A percentile compares a stretch with the other conserved stretches of the same genome.
These are phyloP conservation scores for Archocentrus centrarchus DNA, from an alignment of 2,113 vertebrate genomes.

Conservation along the genomic window DNA sequence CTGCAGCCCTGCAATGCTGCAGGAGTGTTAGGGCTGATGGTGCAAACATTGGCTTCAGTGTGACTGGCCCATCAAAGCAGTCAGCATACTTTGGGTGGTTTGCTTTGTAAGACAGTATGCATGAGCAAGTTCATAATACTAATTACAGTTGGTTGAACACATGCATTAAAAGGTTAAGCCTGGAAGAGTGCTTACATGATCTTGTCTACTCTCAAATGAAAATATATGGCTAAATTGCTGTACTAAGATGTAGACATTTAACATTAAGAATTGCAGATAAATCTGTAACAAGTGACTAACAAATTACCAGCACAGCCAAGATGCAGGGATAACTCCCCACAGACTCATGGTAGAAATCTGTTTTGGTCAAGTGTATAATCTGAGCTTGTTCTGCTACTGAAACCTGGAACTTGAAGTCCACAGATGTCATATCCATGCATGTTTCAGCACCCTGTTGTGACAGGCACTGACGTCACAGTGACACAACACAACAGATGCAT, in stretches of 20 bases:
- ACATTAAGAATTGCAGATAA: not conserved
- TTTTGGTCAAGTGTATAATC: not conserved
- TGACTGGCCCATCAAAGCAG: too few species aligned
- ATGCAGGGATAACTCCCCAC: not conserved
- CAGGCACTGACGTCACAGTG: conserved; percentile 65
- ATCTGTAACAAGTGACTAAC: not conserved
- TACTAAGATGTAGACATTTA: not conserved
- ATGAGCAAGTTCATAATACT: not conserved
- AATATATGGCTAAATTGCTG: not conserved
- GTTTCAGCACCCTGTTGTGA: conserved; percentile 59
- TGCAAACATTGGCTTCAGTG: too few species aligned
- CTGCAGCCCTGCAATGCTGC: not conserved
- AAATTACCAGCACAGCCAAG: not conserved
- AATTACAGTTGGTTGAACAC: not conserved
- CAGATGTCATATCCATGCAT: conserved; percentile 33
- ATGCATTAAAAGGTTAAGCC: not conserved
- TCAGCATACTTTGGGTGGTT: too few species aligned
- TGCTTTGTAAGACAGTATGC: not conserved
- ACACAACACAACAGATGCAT: conserved; percentile 68
- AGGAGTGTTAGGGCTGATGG: not conserved
- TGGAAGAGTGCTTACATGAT: not conserved
- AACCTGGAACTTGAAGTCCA: conserved; percentile 9
- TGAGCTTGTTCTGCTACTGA: not conserved
- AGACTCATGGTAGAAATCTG: not conserved
- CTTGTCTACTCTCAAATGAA: not conserved